phyloP scores from a whole-genome alignment of 2,888 invertebrate species.

The Pantelozetes paolii region DNA sequence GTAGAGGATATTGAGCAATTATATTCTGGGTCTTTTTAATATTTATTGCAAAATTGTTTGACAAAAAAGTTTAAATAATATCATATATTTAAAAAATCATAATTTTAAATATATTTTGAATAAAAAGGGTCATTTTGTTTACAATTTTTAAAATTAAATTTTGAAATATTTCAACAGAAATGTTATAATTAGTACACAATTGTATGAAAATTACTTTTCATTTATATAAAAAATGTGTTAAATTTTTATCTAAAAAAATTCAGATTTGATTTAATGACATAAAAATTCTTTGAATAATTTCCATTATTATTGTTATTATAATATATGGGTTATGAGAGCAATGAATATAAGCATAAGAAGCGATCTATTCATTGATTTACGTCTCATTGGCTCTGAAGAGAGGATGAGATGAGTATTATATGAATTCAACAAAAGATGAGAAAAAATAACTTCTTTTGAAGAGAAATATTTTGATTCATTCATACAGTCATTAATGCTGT shows the following conservation, averaged over 20 bases:
- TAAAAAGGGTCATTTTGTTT: too few species aligned
- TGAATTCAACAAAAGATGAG: background rate
- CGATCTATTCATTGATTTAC: background rate
- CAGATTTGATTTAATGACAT: background rate
- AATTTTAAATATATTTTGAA: too few species aligned
- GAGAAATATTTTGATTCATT: background rate
- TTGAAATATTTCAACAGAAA: too few species aligned
- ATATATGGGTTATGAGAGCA: background rate
- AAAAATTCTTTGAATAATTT: background rate
- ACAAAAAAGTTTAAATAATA: too few species aligned
- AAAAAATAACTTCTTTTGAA: background rate
- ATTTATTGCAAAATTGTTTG: too few species aligned
- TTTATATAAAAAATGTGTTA: background rate
- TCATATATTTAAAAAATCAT: too few species aligned
- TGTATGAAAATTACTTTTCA: too few species aligned
- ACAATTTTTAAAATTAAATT: too few species aligned
- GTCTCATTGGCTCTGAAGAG: constrained; percentile 9
- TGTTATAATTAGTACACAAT: too few species aligned
- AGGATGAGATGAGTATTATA: background rate
- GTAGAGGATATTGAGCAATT: too few species aligned
- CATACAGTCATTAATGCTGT: background rate
- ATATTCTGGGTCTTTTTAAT: too few species aligned
- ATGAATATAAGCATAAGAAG: constrained; percentile 10
- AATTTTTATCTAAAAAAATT: background rate
- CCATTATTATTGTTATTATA: background rate